phyloP scores from a whole-genome alignment of 23 tunicate species.

The Ciona savignyi region DNA sequence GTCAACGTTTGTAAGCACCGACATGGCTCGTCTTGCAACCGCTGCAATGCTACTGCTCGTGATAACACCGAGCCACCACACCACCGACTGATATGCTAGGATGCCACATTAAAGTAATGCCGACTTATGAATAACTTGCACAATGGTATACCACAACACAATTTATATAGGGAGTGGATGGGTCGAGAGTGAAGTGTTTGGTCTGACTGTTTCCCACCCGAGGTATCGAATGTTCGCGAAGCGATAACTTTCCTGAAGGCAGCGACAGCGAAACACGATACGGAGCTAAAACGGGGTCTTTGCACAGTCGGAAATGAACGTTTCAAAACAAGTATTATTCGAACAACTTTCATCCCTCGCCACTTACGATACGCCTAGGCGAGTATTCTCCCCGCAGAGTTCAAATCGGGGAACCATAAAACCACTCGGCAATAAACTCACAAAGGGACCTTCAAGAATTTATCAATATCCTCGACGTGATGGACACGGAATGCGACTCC shows the following conservation, averaged over 20 bases:
- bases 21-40: not conserved
- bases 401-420: not conserved
- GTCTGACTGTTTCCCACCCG: not conserved
- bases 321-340: not conserved
- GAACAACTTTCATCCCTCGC: not conserved
- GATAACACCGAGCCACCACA: no score
- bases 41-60: no score
- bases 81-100: no score
- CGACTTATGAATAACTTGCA: no score
- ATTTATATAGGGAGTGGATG: no score
- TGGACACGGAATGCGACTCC: not conserved
- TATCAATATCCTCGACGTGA: not conserved
- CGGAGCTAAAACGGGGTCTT: not conserved
- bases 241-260: not conserved
- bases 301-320: not conserved
- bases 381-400: not conserved
- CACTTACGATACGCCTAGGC: not conserved
- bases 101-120: no score
- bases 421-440: not conserved
- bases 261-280: not conserved
- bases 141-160: no score
- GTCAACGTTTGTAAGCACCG: not conserved
- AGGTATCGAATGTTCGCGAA: not conserved
- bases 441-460: not conserved
- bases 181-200: not conserved